These are phyloP conservation scores for Protomyctophum bolini DNA, from an alignment of 2,113 vertebrate species.

Conservation along the genomic window DNA sequence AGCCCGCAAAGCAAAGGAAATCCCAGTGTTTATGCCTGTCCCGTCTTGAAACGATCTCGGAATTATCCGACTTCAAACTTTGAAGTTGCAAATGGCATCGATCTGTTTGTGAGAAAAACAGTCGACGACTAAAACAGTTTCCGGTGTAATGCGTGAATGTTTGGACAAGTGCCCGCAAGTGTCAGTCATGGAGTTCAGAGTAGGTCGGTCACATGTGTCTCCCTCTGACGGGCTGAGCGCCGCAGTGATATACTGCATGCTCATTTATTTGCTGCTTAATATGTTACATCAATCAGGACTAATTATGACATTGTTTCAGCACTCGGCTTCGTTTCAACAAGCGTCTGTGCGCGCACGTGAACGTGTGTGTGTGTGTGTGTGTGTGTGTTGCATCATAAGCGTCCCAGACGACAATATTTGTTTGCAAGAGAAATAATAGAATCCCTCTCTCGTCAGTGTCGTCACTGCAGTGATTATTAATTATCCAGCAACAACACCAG, in stretches of 20 bases:
- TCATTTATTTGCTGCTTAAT: constrained; percentile 85
- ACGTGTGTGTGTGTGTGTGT: not conserved
- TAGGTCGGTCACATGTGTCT: constrained; percentile 62
- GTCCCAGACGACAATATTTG: constrained; percentile 10
- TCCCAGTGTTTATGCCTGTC: constrained; percentile 16
- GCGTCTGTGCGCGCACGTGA: constrained; percentile 43
- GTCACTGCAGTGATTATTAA: constrained; percentile 16
- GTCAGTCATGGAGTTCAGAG: constrained; percentile 31
- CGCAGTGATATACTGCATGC: constrained; percentile 73
- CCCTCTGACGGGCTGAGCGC: constrained; percentile 69
- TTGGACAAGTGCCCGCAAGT: not conserved
- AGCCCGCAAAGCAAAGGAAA: not conserved
- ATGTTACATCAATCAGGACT: constrained; percentile 90
- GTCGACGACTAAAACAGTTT: constrained; percentile 59
- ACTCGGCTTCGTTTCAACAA: constrained; percentile 74
- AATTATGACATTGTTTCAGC: constrained; percentile 85
- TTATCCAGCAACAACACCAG: constrained; percentile 24
- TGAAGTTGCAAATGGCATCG: constrained; percentile 74
- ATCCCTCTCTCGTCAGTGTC: constrained; percentile 13
- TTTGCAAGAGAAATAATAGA: constrained; percentile 10
- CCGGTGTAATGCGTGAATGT: not conserved
- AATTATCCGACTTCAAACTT: constrained; percentile 78
- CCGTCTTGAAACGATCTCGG: constrained; percentile 73
- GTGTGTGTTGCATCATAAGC: constrained; percentile 17
- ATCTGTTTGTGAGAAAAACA: constrained; percentile 73